Evolutionary conservation across 2,113 vertebrate species (phyloP).

Genomic region (Menura novaehollandiae): DNA sequence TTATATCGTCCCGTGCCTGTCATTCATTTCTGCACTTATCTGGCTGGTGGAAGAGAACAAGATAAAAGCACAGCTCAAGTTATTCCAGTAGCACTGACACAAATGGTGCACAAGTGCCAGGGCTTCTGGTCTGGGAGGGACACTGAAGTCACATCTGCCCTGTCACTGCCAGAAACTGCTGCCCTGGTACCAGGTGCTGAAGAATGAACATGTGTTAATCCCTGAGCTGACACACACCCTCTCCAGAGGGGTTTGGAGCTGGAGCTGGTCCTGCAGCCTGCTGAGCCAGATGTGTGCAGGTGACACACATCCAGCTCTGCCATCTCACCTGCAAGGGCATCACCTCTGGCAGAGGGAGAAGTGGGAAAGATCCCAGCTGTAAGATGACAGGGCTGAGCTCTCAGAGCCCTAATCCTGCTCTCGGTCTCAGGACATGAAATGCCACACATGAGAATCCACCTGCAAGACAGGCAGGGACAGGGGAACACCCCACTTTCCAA

Average conservation of each 20-base stretch:
- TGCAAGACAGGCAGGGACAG: background rate
- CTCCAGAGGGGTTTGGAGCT: background rate
- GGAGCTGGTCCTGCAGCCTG: background rate
- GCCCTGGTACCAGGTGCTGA: background rate
- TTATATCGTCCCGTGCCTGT: accelerated
- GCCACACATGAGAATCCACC: background rate
- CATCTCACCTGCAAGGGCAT: background rate
- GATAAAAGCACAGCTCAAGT: background rate
- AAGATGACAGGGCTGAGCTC: background rate
- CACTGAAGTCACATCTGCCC: background rate
- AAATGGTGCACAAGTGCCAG: background rate
- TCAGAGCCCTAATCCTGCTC: background rate
- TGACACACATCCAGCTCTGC: background rate
- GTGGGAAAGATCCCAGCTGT: background rate
- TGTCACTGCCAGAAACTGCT: background rate
- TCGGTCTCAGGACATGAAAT: background rate
- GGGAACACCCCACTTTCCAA: accelerated
- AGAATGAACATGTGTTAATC: background rate
- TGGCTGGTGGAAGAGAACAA: background rate
- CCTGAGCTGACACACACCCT: background rate
- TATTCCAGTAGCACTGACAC: background rate
- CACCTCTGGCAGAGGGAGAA: background rate
- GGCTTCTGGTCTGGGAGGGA: background rate
- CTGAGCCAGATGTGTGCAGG: accelerated
- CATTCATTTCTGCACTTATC: background rate